A percentile compares a stretch with the other conserved stretches of the same genome.
Evolutionary conservation across 2,888 invertebrate species (phyloP).

Genomic region (Neoitamus cyanurus): DNA sequence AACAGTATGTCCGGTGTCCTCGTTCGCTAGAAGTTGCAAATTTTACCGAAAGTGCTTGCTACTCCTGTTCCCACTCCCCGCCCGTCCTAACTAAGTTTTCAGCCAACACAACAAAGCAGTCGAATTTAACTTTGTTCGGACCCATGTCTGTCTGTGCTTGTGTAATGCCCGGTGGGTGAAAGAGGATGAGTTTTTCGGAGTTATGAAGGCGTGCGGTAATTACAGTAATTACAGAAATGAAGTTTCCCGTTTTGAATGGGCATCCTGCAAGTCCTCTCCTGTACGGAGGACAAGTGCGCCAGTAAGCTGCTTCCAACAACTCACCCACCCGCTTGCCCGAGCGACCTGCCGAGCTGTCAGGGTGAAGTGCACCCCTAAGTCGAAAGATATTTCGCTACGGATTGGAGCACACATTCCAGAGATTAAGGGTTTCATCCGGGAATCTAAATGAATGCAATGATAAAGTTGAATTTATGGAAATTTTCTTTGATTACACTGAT

Average conservation of each 20-base stretch:
- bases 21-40: background rate
- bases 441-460: background rate
- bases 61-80: background rate
- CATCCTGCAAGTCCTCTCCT: background rate
- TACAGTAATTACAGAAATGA: slow-evolving; percentile 6
- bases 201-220: background rate
- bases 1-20: background rate
- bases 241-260: background rate
- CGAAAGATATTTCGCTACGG: background rate
- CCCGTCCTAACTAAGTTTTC: background rate
- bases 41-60: background rate
- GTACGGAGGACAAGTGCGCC: background rate
- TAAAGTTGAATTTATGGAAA: background rate
- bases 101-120: background rate
- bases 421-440: background rate
- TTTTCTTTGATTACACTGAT: background rate
- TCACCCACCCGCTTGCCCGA: background rate
- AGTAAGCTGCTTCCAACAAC: background rate
- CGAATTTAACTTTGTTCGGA: background rate
- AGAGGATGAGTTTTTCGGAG: background rate
- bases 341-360: background rate
- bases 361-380: background rate
- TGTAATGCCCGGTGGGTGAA: background rate
- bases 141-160: background rate
- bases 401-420: background rate